Conservation (phyloP, 2,888 invertebrate species). For the Euzetes globulus region DNA sequence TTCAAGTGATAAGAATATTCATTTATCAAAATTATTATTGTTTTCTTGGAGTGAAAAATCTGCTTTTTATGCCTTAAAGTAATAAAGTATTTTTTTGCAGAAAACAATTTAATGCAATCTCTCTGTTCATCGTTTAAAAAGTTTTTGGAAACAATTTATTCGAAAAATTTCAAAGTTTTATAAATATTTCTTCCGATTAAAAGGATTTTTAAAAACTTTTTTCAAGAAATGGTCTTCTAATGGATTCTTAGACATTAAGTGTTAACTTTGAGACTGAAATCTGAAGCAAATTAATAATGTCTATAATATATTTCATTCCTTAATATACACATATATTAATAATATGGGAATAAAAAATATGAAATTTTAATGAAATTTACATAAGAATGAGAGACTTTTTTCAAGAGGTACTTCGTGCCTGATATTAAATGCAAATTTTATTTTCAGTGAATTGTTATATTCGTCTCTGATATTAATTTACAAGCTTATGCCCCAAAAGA, state of each 20-base stretch:
- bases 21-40: background rate
- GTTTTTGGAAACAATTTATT: background rate
- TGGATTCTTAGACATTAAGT: background rate
- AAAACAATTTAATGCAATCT: background rate
- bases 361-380: background rate
- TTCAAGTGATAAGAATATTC: background rate
- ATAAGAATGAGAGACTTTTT: too few species aligned
- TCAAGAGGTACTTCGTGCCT: too few species aligned
- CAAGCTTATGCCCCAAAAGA: too few species aligned
- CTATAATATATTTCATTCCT: background rate
- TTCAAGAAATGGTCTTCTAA: background rate
- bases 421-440: too few species aligned
- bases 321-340: background rate
- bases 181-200: too few species aligned
- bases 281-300: constrained; percentile 15
- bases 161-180: too few species aligned
- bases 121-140: background rate
- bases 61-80: background rate
- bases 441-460: too few species aligned
- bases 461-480: too few species aligned
- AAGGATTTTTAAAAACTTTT: too few species aligned
- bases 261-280: background rate
- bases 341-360: background rate
- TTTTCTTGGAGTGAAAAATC: background rate
- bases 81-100: background rate